Evolutionary conservation across 2,113 vertebrate genomes (phyloP), one percentile per base, ranked within the genome.

Genomic region (Gadus macrocephalus): DNA sequence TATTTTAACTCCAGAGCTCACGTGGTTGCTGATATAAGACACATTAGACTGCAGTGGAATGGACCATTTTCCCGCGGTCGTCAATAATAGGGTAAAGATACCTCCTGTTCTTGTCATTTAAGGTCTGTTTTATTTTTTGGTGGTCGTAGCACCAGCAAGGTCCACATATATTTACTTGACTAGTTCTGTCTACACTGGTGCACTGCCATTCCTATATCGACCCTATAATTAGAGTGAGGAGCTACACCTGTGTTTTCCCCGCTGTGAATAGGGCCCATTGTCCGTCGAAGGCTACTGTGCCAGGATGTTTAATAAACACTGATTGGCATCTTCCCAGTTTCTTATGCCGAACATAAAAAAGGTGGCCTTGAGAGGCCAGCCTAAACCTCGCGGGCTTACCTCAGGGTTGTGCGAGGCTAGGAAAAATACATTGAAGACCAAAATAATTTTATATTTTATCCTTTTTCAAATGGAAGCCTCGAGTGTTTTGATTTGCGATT

Each of bases 1-100:
- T 79, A 87, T 84, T 86, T 86, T 83, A 90, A 83, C 85, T 38
- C n/a, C 73, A 63, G 56, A 71, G 77, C 38, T 81, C 82, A 71
- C 53, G 61, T 27, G 17, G 70, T 5, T 7, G n/a, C n/a, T 19
- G 16, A 42, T 75, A 70, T 73, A 71, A 83, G 79, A 75, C 60
- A 49, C 64, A 75, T 64, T 78, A 81, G 79, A 58, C 16, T 58
- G 55, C 55, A 14, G 2, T 87, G 75, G 80, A 84, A 82, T 83
- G 84, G 9, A 7, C 4, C 31, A 4, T 35, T 35, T 35, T 35
- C 4, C 31, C 4, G 3, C 4, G 31, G 31, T 35, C 6, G 31
- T 35, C 31, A 35, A 35, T 35, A 35, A 7, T 35, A 35, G 31
- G 31, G 31, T 35, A 35, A 35, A 35, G 31, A 5, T 5, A 35